Percentiles rank a stretch among this genome's conserved stretches.
These are phyloP conservation scores for Drosophila kokeensis DNA, from an alignment of 2,888 invertebrate species.

Conservation along the genomic window DNA sequence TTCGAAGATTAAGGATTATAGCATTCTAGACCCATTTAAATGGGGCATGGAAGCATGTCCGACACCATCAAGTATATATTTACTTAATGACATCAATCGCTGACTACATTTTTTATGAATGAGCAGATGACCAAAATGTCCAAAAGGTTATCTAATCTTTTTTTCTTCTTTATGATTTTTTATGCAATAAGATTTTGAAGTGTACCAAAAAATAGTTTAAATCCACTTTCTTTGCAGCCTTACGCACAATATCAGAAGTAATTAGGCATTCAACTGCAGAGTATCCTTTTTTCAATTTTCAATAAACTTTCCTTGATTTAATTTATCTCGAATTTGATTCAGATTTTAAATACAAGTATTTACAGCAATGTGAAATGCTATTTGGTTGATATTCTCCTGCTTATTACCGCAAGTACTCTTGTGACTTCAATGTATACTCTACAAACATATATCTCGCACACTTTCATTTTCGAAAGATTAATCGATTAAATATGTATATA, in stretches of 20 bases:
- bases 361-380: not conserved
- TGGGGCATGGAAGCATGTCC: not conserved
- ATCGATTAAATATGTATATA: not conserved
- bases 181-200: not conserved
- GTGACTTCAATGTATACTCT: not conserved
- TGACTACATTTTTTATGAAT: not conserved
- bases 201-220: not conserved
- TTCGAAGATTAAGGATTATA: not conserved
- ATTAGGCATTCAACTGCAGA: not conserved
- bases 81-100: too few species aligned
- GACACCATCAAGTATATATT: too few species aligned
- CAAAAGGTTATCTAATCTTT: not conserved
- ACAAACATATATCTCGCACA: not conserved
- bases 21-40: not conserved
- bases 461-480: not conserved
- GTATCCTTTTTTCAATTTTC: not conserved
- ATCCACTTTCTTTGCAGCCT: too few species aligned
- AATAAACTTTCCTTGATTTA: not conserved
- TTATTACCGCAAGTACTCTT: not conserved
- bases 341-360: not conserved
- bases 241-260: not conserved
- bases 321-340: not conserved
- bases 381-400: not conserved
- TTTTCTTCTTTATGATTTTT: too few species aligned
- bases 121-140: not conserved